Evolutionary conservation across 2,113 vertebrate genomes (phyloP), one percentile per base, ranked within the genome.

Genomic region (Myrmophylax atrothorax): DNA sequence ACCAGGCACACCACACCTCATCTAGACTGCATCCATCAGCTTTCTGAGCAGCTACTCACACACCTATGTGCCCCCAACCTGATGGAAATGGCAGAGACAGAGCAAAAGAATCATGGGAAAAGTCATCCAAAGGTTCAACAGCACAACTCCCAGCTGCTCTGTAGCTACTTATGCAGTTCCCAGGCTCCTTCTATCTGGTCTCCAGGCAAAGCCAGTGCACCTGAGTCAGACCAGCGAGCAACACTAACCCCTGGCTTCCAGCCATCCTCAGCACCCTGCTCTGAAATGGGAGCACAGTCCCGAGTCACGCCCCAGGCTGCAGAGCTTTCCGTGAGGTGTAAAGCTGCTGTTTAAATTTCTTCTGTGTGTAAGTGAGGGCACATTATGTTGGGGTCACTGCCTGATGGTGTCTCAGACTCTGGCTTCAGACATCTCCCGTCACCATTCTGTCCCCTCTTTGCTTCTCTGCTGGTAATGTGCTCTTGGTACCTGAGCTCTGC

Each of bases 201-300:
- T 37, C 14, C 28, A 56, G 53, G 31, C 76, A 90, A 92, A 95
- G 18, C 33, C 81, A 67, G 33, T 9, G 38, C 47, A 40, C 40
- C 42, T 74, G 68, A 62, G 60, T 59, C 66, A 89, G 73, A 49
- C 3, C 47, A 81, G 68, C 0, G 0, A 69, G 40, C 25, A 81
- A 16, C 0, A 4, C 8, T 42, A 56, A n/a, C 40, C 28, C 26
- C 19, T 0, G 0, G 2, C 6, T 56, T 73, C 22, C 76, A 92
- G 67, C 18, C n/a, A 25, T 11, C 22, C 58, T 80, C 49, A 55
- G 44, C 29, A 80, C 50, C 31, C 20, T 1, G 14, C 23, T 74
- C 28, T 28, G 46, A 2, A 1, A 42, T 3, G 18, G 56, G 8
- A 67, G 8, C 2, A 1, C 10, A 23, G 75, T 63, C 26, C 10